Evolutionary conservation across 2,888 invertebrate species (phyloP), one percentile per base, ranked within the genome.

Genomic region (Papilio demoleus): DNA sequence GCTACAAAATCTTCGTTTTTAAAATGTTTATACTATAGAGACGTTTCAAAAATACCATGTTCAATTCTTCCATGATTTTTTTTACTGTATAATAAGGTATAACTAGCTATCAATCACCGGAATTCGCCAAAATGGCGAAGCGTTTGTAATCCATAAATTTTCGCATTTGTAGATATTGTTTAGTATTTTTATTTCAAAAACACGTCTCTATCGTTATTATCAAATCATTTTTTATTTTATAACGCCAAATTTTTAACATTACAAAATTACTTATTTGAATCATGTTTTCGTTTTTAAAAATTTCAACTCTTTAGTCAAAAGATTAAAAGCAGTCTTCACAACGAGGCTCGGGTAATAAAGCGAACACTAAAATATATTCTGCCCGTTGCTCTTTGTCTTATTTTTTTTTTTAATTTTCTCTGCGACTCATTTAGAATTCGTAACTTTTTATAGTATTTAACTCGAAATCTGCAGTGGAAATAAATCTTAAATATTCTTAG

Each of bases 381-480:
- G 38, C 34, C 9, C 64, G 36, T 64, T 53, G 31, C 53, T 63
- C 50, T 36, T 53, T 53, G 53, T 64, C 24, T 34, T 31, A 12
- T 64, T 53, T 50, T 63, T 50, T 63, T 50, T 64, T 64, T 64
- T 36, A 38, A 60, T 60, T 60, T 40, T 60, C 60, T 40, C 40
- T 42, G 60, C 60, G 60, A 60, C 60, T 60, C 60, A 40, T 60
- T 42, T 9, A 60, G 60, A 60, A 40, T 63, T 63, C 19, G 31
- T 53, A 53, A 9, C 27, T 27, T n/a, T 31, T n/a, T n/a, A n/a
- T n/a, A n/a, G n/a, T n/a, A 50, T 1, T 22, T 27, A 53, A 53
- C n/a, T n/a, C 1, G 53, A 9, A 9, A 24, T 17, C 31, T 53
- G 31, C 14, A 27, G 27, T n/a, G 17, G 17, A 9, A 31, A 27